Conservation (phyloP, 2,797 vertebrate genomes). For the Cossypha caffra region DNA sequence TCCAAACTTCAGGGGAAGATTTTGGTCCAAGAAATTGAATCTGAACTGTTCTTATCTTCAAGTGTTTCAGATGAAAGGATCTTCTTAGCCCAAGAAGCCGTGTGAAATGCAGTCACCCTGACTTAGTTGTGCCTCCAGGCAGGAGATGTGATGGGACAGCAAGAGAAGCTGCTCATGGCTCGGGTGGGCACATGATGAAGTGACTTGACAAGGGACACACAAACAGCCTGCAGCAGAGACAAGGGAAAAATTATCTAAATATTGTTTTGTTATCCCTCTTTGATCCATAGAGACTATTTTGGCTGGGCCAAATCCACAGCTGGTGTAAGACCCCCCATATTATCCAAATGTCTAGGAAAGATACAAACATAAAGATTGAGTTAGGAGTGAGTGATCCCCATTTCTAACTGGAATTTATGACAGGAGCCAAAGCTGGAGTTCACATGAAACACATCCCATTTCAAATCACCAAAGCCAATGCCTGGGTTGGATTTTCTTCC, state of each 20-base stretch:
- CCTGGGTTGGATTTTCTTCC: neutral
- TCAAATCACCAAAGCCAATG: neutral
- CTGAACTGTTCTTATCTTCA: slow-evolving; percentile 26
- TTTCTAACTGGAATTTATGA: neutral
- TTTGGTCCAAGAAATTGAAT: slow-evolving; percentile 34
- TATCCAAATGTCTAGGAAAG: neutral
- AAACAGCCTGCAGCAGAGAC: neutral
- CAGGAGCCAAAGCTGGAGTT: neutral
- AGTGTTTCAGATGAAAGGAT: slow-evolving; percentile 28
- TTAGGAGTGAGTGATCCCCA: neutral
- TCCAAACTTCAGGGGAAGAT: slow-evolving; percentile 8
- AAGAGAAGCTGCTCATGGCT: neutral
- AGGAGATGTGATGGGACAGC: neutral
- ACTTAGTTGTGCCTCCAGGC: neutral
- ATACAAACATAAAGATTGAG: neutral
- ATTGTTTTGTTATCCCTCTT: slow-evolving; percentile 10
- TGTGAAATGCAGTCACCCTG: neutral
- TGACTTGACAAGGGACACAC: slow-evolving; percentile 2
- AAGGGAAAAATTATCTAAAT: neutral
- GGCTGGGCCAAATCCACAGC: neutral
- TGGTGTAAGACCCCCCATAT: neutral
- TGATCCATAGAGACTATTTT: neutral
- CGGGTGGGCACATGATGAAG: neutral
- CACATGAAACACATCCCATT: neutral
- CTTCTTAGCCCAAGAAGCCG: neutral